A percentile compares a stretch with the other conserved stretches of the same genome.
Conservation (phyloP, 2,888 invertebrate genomes). For the Chirona hameri region DNA sequence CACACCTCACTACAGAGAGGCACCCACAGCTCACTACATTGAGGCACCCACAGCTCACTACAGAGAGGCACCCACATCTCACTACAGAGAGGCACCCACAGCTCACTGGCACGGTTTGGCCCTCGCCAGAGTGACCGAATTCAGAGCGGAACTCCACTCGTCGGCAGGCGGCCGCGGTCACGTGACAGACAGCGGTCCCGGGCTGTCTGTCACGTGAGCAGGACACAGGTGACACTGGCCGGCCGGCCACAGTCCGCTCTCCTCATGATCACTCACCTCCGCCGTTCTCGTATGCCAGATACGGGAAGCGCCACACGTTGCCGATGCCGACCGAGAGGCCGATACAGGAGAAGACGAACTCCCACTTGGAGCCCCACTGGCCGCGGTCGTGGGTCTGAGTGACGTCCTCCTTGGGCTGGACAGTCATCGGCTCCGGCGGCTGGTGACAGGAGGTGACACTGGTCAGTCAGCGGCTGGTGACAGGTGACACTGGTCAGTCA, state of each 20-base stretch:
- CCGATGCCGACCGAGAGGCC: slow-evolving; percentile 46
- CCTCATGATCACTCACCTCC: slow-evolving; percentile 39
- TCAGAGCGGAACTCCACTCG: no score
- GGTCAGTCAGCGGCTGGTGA: no score
- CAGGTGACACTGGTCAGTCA: no score
- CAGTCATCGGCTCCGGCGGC: not conserved
- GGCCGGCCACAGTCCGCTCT: no score
- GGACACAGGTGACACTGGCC: no score
- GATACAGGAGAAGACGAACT: slow-evolving; percentile 46
- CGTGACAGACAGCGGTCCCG: not conserved
- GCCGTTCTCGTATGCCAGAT: slow-evolving; percentile 44
- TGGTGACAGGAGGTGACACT: not conserved
- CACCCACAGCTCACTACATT: no score
- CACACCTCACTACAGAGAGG: no score
- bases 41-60: no score
- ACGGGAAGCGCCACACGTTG: slow-evolving; percentile 42
- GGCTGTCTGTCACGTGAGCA: not conserved
- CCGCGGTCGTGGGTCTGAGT: slow-evolving; percentile 42
- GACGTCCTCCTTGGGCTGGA: not conserved
- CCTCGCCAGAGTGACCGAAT: no score
- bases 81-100: no score
- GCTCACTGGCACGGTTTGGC: no score
- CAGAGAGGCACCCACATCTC: no score
- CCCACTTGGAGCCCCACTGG: slow-evolving; percentile 49
- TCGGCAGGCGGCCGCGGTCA: not conserved